Conservation (phyloP, 1,140 invertebrate species). For the Semibalanus balanoides region DNA sequence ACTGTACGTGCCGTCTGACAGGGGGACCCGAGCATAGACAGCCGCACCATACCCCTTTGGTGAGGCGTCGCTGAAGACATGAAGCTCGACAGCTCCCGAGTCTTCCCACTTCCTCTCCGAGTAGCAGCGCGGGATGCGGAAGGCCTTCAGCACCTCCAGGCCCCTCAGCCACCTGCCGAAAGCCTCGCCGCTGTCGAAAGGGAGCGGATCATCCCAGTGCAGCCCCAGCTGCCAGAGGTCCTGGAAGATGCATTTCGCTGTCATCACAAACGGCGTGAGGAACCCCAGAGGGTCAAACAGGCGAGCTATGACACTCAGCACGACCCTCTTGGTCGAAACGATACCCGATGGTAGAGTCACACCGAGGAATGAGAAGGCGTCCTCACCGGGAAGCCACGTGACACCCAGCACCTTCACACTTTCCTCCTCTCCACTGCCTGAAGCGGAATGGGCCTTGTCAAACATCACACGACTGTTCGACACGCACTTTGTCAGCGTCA, state of each 20-base stretch:
- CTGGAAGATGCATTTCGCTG: not conserved
- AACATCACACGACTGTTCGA: not conserved
- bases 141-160: too few species aligned
- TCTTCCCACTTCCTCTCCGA: too few species aligned
- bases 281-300: not conserved
- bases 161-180: too few species aligned
- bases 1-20: too few species aligned
- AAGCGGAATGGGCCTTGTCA: not conserved
- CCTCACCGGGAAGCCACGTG: not conserved
- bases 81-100: too few species aligned
- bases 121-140: too few species aligned
- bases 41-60: too few species aligned
- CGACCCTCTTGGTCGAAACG: not conserved
- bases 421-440: not conserved
- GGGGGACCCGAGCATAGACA: too few species aligned
- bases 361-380: not conserved
- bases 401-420: not conserved
- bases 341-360: not conserved
- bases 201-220: too few species aligned
- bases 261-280: not conserved
- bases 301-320: not conserved
- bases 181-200: too few species aligned
- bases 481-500: not conserved
- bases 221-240: not conserved
- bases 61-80: too few species aligned